phyloP scores from a whole-genome alignment of 2,113 vertebrate genomes.

The Hippolais icterina region DNA sequence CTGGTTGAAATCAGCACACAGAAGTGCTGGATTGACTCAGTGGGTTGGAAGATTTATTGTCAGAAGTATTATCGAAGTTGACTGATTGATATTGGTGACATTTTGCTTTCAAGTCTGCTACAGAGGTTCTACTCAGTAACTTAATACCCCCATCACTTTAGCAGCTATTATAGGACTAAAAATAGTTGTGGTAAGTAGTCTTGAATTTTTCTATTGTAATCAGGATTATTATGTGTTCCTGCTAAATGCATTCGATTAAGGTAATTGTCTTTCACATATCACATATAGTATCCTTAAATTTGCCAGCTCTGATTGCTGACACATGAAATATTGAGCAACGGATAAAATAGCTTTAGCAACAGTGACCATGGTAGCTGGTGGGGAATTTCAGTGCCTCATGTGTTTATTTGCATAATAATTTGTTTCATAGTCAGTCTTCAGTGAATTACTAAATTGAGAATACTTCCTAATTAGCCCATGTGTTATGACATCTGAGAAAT shows the following conservation, averaged over 20 bases:
- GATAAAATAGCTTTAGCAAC: neutral
- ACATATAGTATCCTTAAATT: neutral
- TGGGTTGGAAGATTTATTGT: neutral
- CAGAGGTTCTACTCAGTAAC: neutral
- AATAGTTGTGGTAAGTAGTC: neutral
- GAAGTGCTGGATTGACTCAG: neutral
- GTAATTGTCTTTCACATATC: constrained; percentile 14
- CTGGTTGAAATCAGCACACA: neutral
- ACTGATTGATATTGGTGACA: neutral
- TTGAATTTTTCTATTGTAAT: constrained; percentile 39
- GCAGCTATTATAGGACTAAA: constrained; percentile 18
- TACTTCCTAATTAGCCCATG: constrained; percentile 40
- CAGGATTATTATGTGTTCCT: constrained; percentile 2
- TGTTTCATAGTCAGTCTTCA: constrained; percentile 37
- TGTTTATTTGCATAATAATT: constrained; percentile 46
- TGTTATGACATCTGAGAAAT: constrained; percentile 24
- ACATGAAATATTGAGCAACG: neutral
- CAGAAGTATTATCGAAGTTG: neutral
- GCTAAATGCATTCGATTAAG: constrained; percentile 2
- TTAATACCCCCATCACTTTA: neutral
- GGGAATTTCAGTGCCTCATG: neutral
- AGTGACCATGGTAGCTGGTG: neutral
- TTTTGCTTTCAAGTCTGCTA: constrained; percentile 12
- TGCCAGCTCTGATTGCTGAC: constrained; percentile 23
- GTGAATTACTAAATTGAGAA: constrained; percentile 31